A percentile compares a stretch with the other conserved stretches of the same genome.
Evolutionary conservation across 1,140 invertebrate genomes (phyloP).

Genomic region (Bacillus rossius): DNA sequence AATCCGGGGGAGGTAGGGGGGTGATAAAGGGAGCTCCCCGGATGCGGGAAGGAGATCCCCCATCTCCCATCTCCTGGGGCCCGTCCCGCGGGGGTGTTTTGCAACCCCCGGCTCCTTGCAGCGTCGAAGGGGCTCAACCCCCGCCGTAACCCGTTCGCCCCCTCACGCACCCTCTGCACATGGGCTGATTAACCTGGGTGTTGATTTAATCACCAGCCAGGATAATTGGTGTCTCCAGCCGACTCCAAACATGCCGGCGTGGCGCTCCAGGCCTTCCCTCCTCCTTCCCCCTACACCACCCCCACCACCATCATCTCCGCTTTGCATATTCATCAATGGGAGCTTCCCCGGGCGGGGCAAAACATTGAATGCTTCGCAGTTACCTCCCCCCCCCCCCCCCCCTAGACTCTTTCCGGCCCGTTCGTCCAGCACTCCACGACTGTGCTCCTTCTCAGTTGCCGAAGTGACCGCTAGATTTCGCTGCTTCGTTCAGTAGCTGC

Average conservation of each 20-base stretch:
- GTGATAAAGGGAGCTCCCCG: conserved; percentile 1
- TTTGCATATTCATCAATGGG: conserved; percentile 1
- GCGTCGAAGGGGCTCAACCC: neutral
- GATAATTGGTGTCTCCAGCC: conserved; percentile 6
- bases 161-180: neutral
- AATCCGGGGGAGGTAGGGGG: neutral
- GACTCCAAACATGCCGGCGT: neutral
- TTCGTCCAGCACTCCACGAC: too few relatives aligned
- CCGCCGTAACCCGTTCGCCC: too few relatives aligned
- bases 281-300: neutral
- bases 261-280: neutral
- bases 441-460: too few relatives aligned
- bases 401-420: too few relatives aligned
- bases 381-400: too few relatives aligned
- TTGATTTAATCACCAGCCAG: conserved; percentile 3
- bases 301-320: neutral
- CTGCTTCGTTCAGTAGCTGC: too few relatives aligned
- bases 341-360: neutral
- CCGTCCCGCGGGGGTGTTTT: conserved; percentile 6
- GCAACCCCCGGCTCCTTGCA: too few relatives aligned
- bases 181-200: conserved; percentile 3
- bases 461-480: too few relatives aligned
- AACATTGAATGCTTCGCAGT: too few relatives aligned
- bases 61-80: conserved; percentile 2
- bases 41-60: conserved; percentile 1